phyloP scores from a whole-genome alignment of 2,113 vertebrate genomes.

The Myiagra hebetior region DNA sequence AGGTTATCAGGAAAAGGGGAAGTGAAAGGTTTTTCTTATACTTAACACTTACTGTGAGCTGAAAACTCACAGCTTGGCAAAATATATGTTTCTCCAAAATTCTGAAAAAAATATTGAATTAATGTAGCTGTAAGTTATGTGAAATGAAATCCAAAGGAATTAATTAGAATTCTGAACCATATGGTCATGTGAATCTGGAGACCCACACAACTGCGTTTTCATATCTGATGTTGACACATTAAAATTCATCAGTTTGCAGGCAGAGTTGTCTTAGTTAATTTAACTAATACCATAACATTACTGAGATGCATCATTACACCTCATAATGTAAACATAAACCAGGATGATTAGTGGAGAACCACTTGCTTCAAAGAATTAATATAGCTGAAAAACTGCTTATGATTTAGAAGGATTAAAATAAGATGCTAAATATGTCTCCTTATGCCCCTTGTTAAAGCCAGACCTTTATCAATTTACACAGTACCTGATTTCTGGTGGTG shows the following conservation, averaged over 20 bases:
- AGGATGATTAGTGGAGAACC: constrained; percentile 33
- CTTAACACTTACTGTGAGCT: neutral
- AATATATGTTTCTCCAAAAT: neutral
- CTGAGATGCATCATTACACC: constrained; percentile 53
- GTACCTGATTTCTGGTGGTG: neutral
- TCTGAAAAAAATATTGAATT: constrained; percentile 36
- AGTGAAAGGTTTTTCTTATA: neutral
- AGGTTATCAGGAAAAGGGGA: neutral
- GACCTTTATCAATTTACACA: neutral
- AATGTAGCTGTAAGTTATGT: constrained; percentile 39
- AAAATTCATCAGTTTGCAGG: constrained; percentile 58
- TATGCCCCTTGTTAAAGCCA: neutral
- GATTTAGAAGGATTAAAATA: constrained; percentile 16
- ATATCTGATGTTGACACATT: constrained; percentile 46
- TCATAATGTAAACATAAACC: constrained; percentile 57
- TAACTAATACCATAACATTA: constrained; percentile 49
- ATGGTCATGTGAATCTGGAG: constrained; percentile 14
- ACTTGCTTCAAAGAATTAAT: neutral
- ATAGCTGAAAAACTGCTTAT: constrained; percentile 7
- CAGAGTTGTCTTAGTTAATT: constrained; percentile 59
- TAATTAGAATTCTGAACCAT: constrained; percentile 51
- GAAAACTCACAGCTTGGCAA: constrained; percentile 10
- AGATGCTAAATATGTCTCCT: neutral
- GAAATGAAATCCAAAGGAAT: constrained; percentile 46
- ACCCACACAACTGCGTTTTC: constrained; percentile 16